Evolutionary conservation across 1,140 invertebrate genomes (phyloP).

Genomic region (Capitella teleta): DNA sequence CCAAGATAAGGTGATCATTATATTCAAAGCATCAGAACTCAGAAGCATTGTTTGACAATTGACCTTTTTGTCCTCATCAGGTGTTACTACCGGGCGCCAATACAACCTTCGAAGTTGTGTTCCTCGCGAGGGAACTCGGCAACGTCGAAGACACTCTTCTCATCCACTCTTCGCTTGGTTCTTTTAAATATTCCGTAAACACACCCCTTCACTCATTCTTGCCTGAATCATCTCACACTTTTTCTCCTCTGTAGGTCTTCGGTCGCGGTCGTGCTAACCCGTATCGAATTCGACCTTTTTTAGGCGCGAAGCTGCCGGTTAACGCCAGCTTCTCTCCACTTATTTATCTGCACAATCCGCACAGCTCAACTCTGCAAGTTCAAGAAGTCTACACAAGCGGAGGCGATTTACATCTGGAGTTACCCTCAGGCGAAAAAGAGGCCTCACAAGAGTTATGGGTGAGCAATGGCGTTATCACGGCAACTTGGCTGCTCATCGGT

Average conservation of each 20-base stretch:
- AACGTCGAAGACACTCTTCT: conserved; percentile 75
- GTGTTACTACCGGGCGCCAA: conserved; percentile 76
- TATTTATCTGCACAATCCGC: conserved; percentile 89
- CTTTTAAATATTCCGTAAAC: conserved; percentile 52
- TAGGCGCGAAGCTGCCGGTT: conserved; percentile 77
- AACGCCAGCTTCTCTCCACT: conserved; percentile 82
- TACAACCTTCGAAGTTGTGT: conserved; percentile 90
- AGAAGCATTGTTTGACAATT: not conserved
- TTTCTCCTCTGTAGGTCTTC: conserved; percentile 51
- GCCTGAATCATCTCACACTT: not conserved
- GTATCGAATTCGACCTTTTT: conserved; percentile 75
- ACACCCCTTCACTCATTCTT: not conserved
- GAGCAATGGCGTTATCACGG: conserved; percentile 9
- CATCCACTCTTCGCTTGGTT: conserved; percentile 85
- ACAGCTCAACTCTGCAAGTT: conserved; percentile 72
- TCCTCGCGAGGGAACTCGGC: conserved; percentile 80
- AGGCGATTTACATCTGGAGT: conserved; percentile 76
- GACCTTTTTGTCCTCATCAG: conserved; percentile 42
- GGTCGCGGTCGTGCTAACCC: conserved; percentile 73
- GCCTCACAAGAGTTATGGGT: conserved; percentile 70
- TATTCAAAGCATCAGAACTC: too few relatives aligned
- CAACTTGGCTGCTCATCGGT: not conserved
- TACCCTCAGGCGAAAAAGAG: conserved; percentile 68
- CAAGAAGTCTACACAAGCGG: conserved; percentile 83
- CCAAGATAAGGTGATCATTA: conserved; percentile 81